Evolutionary conservation across 2,797 vertebrate genomes (phyloP).

Genomic region (Cichlasoma orientale): DNA sequence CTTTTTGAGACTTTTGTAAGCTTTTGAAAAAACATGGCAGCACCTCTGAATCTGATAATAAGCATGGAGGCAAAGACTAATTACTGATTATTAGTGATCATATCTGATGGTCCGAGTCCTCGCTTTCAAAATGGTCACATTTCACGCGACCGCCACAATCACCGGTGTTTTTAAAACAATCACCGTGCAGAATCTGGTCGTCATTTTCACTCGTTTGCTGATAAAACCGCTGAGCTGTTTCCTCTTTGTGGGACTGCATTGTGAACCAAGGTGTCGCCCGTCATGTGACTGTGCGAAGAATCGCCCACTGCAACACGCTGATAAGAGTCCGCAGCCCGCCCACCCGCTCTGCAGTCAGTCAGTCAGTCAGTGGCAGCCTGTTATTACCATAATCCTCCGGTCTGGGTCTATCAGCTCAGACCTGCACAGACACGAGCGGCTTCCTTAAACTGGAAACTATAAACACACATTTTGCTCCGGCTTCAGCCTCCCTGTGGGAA

Average conservation of each 20-base stretch:
- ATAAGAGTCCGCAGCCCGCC: constrained; percentile 58
- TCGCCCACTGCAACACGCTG: constrained; percentile 52
- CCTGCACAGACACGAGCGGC: constrained; percentile 45
- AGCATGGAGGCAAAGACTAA: background rate
- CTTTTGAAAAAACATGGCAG: background rate
- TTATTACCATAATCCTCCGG: constrained; percentile 67
- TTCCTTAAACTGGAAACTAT: constrained; percentile 11
- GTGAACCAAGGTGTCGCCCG: constrained; percentile 46
- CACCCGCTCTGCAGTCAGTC: constrained; percentile 33
- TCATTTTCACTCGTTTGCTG: constrained; percentile 15
- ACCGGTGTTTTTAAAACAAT: constrained; percentile 14
- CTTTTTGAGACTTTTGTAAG: constrained; percentile 9
- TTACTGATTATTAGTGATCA: constrained; percentile 7
- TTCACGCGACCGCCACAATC: background rate
- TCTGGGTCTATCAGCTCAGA: constrained; percentile 47
- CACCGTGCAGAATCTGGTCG: background rate
- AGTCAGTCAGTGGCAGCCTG: constrained; percentile 30
- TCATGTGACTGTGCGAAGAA: constrained; percentile 59
- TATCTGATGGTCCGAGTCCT: background rate
- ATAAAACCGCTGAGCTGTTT: constrained; percentile 39
- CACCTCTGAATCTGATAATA: background rate
- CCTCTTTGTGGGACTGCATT: constrained; percentile 11
- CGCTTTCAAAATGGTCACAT: background rate
- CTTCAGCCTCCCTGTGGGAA: constrained; percentile 9
- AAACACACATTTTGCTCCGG: constrained; percentile 28